Percentiles rank a stretch among this genome's conserved stretches.
These are phyloP conservation scores for Brachyptera risi DNA, from an alignment of 2,888 invertebrate genomes.

Conservation along the genomic window DNA sequence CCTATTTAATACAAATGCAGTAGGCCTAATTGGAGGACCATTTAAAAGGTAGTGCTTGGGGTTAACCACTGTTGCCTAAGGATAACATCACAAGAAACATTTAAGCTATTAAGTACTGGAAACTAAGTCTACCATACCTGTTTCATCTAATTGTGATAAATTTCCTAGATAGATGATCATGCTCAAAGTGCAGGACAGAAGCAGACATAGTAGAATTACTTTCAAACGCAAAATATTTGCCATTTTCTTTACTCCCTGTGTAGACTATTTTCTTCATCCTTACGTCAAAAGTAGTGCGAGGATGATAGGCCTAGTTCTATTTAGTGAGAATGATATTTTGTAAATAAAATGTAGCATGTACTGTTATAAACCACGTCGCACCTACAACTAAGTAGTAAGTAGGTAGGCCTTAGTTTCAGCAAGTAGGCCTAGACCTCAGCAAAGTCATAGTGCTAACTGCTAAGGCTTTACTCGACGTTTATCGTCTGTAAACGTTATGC, in stretches of 20 bases:
- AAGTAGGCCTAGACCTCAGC: too few relatives aligned
- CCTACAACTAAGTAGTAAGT: not conserved
- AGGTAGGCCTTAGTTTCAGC: too few relatives aligned
- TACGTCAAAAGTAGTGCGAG: not conserved
- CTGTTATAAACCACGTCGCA: constrained; percentile 12
- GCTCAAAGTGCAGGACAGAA: constrained; percentile 25
- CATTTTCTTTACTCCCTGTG: constrained; percentile 9
- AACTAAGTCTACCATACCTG: constrained; percentile 16
- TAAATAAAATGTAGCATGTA: not conserved
- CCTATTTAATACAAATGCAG: too few relatives aligned
- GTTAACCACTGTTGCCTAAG: too few relatives aligned
- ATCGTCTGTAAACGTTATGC: too few relatives aligned
- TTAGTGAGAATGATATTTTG: not conserved
- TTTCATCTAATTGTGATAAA: constrained; percentile 26
- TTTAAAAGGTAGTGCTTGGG: too few relatives aligned
- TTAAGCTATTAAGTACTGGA: not conserved
- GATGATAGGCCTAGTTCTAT: not conserved
- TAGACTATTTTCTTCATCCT: constrained; percentile 5
- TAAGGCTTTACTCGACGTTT: too few relatives aligned
- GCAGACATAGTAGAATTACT: constrained; percentile 23
- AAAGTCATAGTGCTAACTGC: too few relatives aligned
- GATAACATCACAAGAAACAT: not conserved
- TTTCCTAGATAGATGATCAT: constrained; percentile 28
- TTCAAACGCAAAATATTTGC: constrained; percentile 28
- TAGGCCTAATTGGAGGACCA: too few relatives aligned